phyloP scores from a whole-genome alignment of 2,797 vertebrate genomes.

The Mus minutoides region DNA sequence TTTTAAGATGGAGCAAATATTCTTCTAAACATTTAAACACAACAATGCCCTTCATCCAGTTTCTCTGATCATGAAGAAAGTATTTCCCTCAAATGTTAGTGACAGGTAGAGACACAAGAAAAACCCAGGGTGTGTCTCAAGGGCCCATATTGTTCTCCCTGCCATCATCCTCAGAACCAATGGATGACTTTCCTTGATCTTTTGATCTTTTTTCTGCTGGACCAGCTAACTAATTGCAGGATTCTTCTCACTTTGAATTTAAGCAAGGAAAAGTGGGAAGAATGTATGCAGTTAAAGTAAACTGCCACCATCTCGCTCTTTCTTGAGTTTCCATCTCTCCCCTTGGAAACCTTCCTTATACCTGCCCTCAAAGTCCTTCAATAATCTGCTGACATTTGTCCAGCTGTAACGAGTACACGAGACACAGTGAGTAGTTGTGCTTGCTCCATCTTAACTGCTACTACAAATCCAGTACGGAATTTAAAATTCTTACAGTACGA shows the following conservation, averaged over 20 bases:
- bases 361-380: neutral
- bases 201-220: neutral
- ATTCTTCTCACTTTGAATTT: neutral
- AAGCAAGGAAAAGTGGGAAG: neutral
- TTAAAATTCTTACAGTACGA: neutral
- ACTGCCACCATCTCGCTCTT: fast-evolving
- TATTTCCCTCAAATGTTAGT: neutral
- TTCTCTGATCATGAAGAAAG: neutral
- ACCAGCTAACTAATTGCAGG: neutral
- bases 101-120: neutral
- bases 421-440: neutral
- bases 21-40: neutral
- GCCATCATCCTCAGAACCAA: neutral
- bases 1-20: neutral
- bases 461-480: neutral
- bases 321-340: neutral
- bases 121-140: fast-evolving
- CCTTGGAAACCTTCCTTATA: neutral
- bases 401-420: neutral
- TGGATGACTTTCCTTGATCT: neutral
- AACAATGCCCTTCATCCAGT: neutral
- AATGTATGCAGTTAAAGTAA: neutral
- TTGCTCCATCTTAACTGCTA: neutral
- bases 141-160: neutral
- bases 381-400: neutral